phyloP scores from a whole-genome alignment of 2,113 vertebrate species.

The Blennius ocellaris region DNA sequence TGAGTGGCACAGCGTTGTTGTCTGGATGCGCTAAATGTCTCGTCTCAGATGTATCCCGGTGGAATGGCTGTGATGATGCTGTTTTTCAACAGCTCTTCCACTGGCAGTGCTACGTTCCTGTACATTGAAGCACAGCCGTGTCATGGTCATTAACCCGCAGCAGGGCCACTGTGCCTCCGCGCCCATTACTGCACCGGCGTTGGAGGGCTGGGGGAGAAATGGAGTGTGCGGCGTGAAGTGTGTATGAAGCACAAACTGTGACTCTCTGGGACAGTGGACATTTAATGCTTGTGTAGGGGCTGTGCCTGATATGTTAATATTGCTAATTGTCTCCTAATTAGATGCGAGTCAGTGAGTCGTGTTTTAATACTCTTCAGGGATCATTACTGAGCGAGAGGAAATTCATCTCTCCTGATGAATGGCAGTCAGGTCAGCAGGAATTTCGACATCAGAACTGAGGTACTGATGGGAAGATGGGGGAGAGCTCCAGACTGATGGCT shows the following conservation, averaged over 20 bases:
- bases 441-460: slow-evolving; percentile 42
- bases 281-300: slow-evolving; percentile 54
- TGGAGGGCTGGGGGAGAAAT: slow-evolving; percentile 52
- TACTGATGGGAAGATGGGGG: slow-evolving; percentile 40
- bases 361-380: slow-evolving; percentile 76
- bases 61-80: slow-evolving; percentile 41
- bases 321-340: slow-evolving; percentile 82
- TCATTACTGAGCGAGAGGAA: slow-evolving; percentile 66
- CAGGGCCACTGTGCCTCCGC: slow-evolving; percentile 46
- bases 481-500: slow-evolving; percentile 53
- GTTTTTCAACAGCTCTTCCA: slow-evolving; percentile 26
- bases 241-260: slow-evolving; percentile 60
- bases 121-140: slow-evolving; percentile 53
- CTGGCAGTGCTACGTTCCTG: slow-evolving; percentile 18
- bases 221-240: slow-evolving; percentile 54
- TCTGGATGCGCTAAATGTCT: slow-evolving; percentile 20
- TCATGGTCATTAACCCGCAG: slow-evolving; percentile 65
- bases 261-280: slow-evolving; percentile 56
- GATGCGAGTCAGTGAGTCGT: slow-evolving; percentile 74
- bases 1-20: slow-evolving; percentile 24
- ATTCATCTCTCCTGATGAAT: slow-evolving; percentile 70
- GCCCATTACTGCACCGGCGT: slow-evolving; percentile 55
- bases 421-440: slow-evolving; percentile 67
- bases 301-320: slow-evolving; percentile 74
- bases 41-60: slow-evolving; percentile 21